A percentile compares a stretch with the other conserved stretches of the same genome.
These are phyloP conservation scores for Diploscapter pachys DNA, from an alignment of 1,140 invertebrate species.

Conservation along the genomic window DNA sequence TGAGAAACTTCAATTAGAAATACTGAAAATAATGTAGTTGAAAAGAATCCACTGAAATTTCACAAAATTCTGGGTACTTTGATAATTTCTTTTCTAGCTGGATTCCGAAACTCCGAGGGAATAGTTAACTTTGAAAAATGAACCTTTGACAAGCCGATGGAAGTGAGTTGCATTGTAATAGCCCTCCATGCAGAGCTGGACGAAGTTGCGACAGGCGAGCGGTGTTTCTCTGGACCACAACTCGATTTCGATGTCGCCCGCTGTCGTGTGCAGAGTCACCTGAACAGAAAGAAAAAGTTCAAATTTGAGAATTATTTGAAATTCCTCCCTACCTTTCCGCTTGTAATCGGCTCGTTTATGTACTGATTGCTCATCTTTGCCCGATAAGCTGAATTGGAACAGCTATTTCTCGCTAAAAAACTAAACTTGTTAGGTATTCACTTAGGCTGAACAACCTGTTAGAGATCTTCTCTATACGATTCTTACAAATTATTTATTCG, in stretches of 20 bases:
- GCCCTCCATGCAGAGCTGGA: constrained; percentile 92
- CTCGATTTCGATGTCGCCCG: constrained; percentile 95
- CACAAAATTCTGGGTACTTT: not conserved
- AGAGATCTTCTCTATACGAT: too few relatives aligned
- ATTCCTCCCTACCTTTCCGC: constrained; percentile 75
- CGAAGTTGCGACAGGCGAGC: constrained; percentile 90
- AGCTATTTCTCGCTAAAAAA: not conserved
- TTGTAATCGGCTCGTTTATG: constrained; percentile 89
- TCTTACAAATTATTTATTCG: too few relatives aligned
- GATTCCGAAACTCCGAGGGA: not conserved
- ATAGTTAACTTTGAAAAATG: not conserved
- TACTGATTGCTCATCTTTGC: constrained; percentile 86
- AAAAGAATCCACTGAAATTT: not conserved
- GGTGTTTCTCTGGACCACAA: constrained; percentile 94
- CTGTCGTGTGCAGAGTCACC: constrained; percentile 84
- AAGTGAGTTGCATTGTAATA: constrained; percentile 92
- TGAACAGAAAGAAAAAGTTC: constrained; percentile 58
- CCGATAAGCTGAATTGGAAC: constrained; percentile 1
- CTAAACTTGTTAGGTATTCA: too few relatives aligned
- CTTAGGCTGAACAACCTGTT: too few relatives aligned
- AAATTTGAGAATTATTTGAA: not conserved
- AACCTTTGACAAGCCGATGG: constrained; percentile 66
- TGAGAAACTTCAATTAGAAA: too few relatives aligned
- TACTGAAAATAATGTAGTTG: too few relatives aligned
- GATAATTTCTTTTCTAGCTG: not conserved